Evolutionary conservation across 2,797 vertebrate species (phyloP).

Genomic region (Fistularia tabacaria): DNA sequence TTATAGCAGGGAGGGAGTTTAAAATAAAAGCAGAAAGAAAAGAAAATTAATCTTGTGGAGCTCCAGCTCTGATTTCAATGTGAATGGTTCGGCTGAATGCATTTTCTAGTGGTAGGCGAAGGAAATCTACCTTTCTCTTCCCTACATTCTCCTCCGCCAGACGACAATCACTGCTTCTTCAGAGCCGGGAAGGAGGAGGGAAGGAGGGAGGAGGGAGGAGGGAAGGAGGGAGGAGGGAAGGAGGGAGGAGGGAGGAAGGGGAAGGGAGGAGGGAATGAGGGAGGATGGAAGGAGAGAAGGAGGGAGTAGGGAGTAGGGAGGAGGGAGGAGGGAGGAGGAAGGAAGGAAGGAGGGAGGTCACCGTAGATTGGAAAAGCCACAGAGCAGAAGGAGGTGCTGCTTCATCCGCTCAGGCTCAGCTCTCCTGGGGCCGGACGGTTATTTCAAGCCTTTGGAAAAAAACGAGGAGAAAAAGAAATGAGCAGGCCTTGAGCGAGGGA

Average conservation of each 20-base stretch:
- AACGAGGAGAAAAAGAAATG: slow-evolving; percentile 32
- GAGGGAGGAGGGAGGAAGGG: slow-evolving; percentile 18
- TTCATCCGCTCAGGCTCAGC: slow-evolving; percentile 56
- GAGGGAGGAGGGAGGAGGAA: slow-evolving; percentile 13
- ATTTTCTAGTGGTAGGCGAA: not conserved
- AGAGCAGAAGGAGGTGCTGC: slow-evolving; percentile 47
- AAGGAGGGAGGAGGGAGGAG: slow-evolving; percentile 23
- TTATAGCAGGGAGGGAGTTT: no score
- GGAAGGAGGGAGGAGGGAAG: slow-evolving; percentile 22
- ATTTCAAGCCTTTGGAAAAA: slow-evolving; percentile 54
- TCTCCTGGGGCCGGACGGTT: slow-evolving; percentile 57
- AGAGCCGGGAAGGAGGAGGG: slow-evolving; percentile 19
- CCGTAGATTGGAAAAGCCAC: slow-evolving; percentile 58
- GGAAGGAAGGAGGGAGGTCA: slow-evolving; percentile 48
- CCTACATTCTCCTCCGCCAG: slow-evolving; percentile 41
- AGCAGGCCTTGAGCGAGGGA: slow-evolving; percentile 38
- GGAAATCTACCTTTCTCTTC: slow-evolving; percentile 13
- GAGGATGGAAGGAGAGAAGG: slow-evolving; percentile 23
- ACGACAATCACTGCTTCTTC: slow-evolving; percentile 64
- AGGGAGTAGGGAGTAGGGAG: no score
- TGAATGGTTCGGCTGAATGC: no score
- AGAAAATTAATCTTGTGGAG: no score
- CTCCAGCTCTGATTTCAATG: no score
- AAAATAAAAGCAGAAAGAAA: no score
- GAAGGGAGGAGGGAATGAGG: slow-evolving; percentile 11